Evolutionary conservation across 1,140 invertebrate species (phyloP).

Genomic region (Thaumatotibia leucotreta): DNA sequence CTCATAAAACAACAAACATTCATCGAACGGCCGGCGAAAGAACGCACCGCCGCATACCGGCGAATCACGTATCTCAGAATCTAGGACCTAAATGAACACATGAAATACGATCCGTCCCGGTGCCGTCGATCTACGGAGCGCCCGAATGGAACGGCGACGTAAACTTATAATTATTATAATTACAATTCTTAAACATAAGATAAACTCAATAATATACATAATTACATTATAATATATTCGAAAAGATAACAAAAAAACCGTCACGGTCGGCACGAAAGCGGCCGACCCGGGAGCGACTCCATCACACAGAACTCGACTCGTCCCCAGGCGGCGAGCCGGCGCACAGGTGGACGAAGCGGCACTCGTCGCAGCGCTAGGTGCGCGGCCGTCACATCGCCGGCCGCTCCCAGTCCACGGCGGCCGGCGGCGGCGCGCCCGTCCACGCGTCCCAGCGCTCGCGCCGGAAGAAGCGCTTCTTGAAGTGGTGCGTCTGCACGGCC

Average conservation of each 20-base stretch:
- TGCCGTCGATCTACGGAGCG: conserved; percentile 38
- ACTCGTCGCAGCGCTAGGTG: conserved; percentile 40
- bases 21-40: conserved; percentile 54
- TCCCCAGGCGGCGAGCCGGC: conserved; percentile 20
- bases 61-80: conserved; percentile 58
- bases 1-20: conserved; percentile 69
- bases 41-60: conserved; percentile 51
- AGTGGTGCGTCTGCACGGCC: conserved; percentile 78
- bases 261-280: conserved; percentile 38
- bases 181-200: conserved; percentile 69
- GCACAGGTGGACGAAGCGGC: conserved; percentile 29
- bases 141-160: conserved; percentile 41
- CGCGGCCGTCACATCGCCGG: conserved; percentile 59
- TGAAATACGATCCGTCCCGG: conserved; percentile 65
- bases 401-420: conserved; percentile 80
- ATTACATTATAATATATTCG: conserved; percentile 72
- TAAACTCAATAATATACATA: conserved; percentile 75
- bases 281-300: conserved; percentile 17
- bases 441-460: conserved; percentile 79
- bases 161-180: conserved; percentile 66
- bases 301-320: conserved; percentile 28
- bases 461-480: conserved; percentile 89
- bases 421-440: conserved; percentile 62
- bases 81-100: conserved; percentile 74
- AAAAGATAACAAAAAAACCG: conserved; percentile 62